Evolutionary conservation across 2,888 invertebrate species (phyloP), one percentile per base, ranked within the genome.

Genomic region (Abrostola tripartita): DNA sequence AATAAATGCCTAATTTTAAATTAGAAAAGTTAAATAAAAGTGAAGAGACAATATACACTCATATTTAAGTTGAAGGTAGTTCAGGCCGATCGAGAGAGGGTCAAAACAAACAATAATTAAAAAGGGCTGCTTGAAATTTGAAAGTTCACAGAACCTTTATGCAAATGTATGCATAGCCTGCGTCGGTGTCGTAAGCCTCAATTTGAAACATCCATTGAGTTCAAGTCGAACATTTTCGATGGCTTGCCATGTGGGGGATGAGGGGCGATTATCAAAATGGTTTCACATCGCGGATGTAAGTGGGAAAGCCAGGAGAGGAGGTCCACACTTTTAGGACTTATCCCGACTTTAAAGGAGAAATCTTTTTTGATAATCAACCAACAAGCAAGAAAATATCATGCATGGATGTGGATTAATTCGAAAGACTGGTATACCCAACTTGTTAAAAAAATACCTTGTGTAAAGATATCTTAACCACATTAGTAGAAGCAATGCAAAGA

Each of bases 111-210:
- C 37, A 40, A 38, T 38, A 12, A 50, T 47, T 42, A 49, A 52
- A 49, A 52, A 52, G 44, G 0, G 24, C 5, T 6, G 8, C 24
- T 12, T 52, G 10, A 10, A 42, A 35, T 55, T 44, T 7, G 14
- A 52, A 37, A 56, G 37, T 52, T 56, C 36, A 49, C 6, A 52
- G 10, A 53, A 35, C 10, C 35, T 57, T 41, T 36, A 64, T 51
- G 41, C 38, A 64, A 64, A 69, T 53, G 7, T 57, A 49, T 55
- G 36, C 44, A 59, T 42, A 38, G 11, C 6, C 6, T 41, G 12
- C 37, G 11, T 38, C 2, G 7, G 24, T 10, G 12, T 58, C 52
- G 52, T 44, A 57, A 56, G 42, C 47, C 51, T 36, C n/a, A 42
- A 24, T 49, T 5, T 37, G 38, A 24, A 52, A 54, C 59, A 57